Conservation (phyloP, 92 coral and sea anemone species). For the Anthopleura xanthogrammica region DNA sequence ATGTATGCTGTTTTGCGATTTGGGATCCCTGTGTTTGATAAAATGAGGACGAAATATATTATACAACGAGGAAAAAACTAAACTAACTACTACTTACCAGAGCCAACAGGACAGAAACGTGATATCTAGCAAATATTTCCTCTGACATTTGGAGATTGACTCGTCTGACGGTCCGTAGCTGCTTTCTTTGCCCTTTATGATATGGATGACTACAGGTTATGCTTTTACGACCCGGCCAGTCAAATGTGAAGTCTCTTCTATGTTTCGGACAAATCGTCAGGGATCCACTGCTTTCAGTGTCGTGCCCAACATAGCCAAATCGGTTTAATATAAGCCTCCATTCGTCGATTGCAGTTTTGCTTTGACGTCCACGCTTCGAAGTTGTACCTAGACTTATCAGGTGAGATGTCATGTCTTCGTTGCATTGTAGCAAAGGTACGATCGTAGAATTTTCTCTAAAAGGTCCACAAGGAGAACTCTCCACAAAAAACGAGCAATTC, state of each 20-base stretch:
- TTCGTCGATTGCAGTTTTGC: slow-evolving; percentile 22
- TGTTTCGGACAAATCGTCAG: slow-evolving; percentile 46
- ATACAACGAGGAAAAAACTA: slow-evolving; percentile 24
- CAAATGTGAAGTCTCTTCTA: slow-evolving; percentile 32
- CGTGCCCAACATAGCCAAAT: slow-evolving; percentile 25
- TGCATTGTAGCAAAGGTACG: background rate
- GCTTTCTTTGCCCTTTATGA: slow-evolving; percentile 31
- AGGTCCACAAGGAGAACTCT: background rate
- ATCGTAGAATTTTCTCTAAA: background rate
- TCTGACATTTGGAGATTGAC: slow-evolving; percentile 19
- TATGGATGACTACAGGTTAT: slow-evolving; percentile 35
- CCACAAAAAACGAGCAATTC: background rate
- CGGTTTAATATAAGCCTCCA: slow-evolving; percentile 39
- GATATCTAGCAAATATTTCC: slow-evolving; percentile 26
- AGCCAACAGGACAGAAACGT: slow-evolving; percentile 15
- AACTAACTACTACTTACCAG: slow-evolving; percentile 31
- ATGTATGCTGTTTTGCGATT: slow-evolving; percentile 4
- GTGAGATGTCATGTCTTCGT: background rate
- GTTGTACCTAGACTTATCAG: slow-evolving; percentile 25
- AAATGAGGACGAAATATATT: slow-evolving; percentile 4
- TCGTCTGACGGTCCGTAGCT: slow-evolving; percentile 23
- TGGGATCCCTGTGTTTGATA: slow-evolving; percentile 35
- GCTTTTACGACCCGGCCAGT: slow-evolving; percentile 44
- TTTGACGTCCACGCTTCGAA: slow-evolving; percentile 39
- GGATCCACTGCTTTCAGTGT: slow-evolving; percentile 16